Base-by-base conservation (phyloP, 1,140 invertebrate genomes). In the Onthophagus taurus region DNA sequence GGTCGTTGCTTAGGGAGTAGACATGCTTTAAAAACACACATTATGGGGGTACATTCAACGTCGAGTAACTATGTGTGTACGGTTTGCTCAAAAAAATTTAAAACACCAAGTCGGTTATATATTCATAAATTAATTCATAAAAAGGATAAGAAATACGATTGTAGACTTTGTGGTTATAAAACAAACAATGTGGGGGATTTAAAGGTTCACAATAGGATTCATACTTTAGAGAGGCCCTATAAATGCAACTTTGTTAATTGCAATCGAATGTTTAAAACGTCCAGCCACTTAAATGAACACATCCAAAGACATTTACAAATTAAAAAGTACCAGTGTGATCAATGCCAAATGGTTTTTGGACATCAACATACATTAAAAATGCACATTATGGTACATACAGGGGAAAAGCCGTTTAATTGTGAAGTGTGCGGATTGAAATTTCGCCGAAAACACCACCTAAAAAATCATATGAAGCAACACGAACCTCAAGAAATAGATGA, bases 221-320 rank as follows among this genome's bases (percentile, higher is more conserved):
- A 47, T 20, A 47, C 45, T 0, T 31, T 17, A 14, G 45, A 47
- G 35, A 24, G 38, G 7, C 45, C 45, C 1, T 47, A 47, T 35
- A 47, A 47, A 36, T 47, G 45, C 19, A 47, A 38, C 17, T 41
- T 47, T 41, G 37, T 37, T 20, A 47, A 47, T 18, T 47, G 45
- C 18, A 42, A 16, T 11, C 12, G 21, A 31, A 21, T 16, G 11
- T 47, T 47, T 36, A 47, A 42, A 36, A 47, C 45, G 6, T 47
- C 45, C n/a, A 47, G 45, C 26, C 45, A 47, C 19, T 42, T 47
- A 35, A 39, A 37, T 47, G 30, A 42, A n/a, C 45, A 47, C 20
- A 17, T 47, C 12, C 14, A 38, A 19, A 23, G 45, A 12, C 45
- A 47, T 42, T 24, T 47, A 4, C 37, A 47, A 35, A 47, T 47